Evolutionary conservation across 2,888 invertebrate genomes (phyloP).

Genomic region (Cistogaster globosa): DNA sequence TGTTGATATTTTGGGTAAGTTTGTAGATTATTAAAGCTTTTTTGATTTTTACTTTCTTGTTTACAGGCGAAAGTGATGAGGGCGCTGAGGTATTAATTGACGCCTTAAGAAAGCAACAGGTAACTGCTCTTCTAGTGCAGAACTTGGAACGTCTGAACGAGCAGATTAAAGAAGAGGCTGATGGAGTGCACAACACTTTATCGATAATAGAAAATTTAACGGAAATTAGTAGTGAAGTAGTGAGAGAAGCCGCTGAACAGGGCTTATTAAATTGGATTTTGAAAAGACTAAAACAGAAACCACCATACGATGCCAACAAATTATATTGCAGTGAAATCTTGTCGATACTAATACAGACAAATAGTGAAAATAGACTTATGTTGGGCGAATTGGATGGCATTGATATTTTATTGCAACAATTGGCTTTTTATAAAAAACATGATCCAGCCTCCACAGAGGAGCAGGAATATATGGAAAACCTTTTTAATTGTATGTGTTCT

Average conservation of each 20-base stretch:
- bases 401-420: conserved; percentile 96
- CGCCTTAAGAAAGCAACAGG: conserved; percentile 94
- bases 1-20: conserved; percentile 90
- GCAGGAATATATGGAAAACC: conserved; percentile 99
- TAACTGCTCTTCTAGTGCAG: conserved; percentile 94
- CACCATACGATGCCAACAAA: conserved; percentile 97
- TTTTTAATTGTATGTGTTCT: conserved; percentile 98
- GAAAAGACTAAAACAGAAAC: conserved; percentile 92
- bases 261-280: conserved; percentile 96
- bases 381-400: conserved; percentile 96
- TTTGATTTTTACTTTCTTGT: neutral
- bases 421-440: conserved; percentile 97
- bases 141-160: conserved; percentile 97
- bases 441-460: conserved; percentile 96
- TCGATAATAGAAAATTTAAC: conserved; percentile 97
- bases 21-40: neutral
- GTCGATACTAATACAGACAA: conserved; percentile 96
- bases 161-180: conserved; percentile 94
- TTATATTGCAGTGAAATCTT: conserved; percentile 97
- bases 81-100: conserved; percentile 94
- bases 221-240: conserved; percentile 93
- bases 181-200: conserved; percentile 96
- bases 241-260: conserved; percentile 93
- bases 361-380: conserved; percentile 90
- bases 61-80: conserved; percentile 90